A percentile compares a stretch with the other conserved stretches of the same genome.
Evolutionary conservation across 2,888 invertebrate genomes (phyloP).

Genomic region (Ophion costatus): DNA sequence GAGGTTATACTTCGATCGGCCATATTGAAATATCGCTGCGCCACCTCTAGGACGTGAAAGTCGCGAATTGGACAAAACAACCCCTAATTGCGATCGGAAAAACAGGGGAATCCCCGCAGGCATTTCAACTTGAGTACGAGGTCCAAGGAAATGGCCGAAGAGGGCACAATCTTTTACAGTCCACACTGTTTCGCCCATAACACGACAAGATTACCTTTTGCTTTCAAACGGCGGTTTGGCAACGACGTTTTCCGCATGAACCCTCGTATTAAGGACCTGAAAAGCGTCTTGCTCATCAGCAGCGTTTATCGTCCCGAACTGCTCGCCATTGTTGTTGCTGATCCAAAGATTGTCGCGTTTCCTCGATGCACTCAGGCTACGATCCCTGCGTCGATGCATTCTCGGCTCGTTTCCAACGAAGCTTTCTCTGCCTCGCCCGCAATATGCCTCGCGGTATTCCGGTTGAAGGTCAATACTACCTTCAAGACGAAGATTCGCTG

Average conservation of each 20-base stretch:
- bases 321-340: conserved; percentile 74
- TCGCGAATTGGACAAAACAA: no score
- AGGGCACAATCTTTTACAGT: no score
- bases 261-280: conserved; percentile 76
- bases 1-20: no score
- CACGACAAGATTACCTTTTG: conserved; percentile 73
- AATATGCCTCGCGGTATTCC: conserved; percentile 84
- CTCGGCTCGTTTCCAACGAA: conserved; percentile 65
- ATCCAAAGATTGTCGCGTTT: conserved; percentile 76
- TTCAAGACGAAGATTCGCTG: conserved; percentile 82
- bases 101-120: no score
- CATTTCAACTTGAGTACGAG: no score
- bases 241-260: conserved; percentile 78
- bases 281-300: conserved; percentile 78
- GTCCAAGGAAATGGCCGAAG: no score
- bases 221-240: conserved; percentile 77
- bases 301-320: conserved; percentile 75
- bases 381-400: conserved; percentile 73
- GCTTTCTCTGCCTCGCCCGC: conserved; percentile 67
- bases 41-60: no score
- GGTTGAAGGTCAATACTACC: conserved; percentile 82
- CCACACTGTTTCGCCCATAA: not conserved
- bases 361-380: conserved; percentile 76
- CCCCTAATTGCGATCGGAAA: no score
- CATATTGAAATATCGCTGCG: no score